Evolutionary conservation across 1,140 invertebrate genomes (phyloP).

Genomic region (Hylaeus volcanicus): DNA sequence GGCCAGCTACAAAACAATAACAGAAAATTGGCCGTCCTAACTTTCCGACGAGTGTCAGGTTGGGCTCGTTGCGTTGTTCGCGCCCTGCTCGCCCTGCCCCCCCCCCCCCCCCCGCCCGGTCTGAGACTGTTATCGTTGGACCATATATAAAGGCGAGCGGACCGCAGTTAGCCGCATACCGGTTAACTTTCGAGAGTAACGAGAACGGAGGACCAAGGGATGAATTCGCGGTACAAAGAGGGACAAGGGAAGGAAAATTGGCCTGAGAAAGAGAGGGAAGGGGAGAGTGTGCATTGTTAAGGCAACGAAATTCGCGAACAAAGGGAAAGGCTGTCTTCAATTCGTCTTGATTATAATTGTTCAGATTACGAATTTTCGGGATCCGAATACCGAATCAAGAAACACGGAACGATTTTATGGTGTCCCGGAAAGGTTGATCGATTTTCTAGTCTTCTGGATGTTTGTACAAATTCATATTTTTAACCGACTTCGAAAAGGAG

Average conservation of each 20-base stretch:
- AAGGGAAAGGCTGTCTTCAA: not conserved
- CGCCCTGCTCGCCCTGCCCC: not conserved
- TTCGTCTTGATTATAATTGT: not conserved
- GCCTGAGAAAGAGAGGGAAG: not conserved
- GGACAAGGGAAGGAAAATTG: not conserved
- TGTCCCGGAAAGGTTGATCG: too few relatives aligned
- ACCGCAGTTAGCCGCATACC: not conserved
- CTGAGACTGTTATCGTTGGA: not conserved
- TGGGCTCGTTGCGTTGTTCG: slow-evolving; percentile 13
- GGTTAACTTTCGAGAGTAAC: not conserved
- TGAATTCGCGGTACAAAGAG: not conserved
- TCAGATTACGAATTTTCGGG: not conserved
- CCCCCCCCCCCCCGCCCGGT: not conserved
- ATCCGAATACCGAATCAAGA: not conserved
- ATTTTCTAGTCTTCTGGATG: too few relatives aligned
- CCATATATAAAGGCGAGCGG: slow-evolving; percentile 5
- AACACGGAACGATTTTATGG: not conserved
- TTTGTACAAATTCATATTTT: too few relatives aligned
- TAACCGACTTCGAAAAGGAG: too few relatives aligned
- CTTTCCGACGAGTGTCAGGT: slow-evolving; percentile 21
- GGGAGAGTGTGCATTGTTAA: not conserved
- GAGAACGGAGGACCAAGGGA: not conserved
- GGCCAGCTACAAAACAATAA: slow-evolving; percentile 20
- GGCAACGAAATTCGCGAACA: not conserved
- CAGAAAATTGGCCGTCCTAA: slow-evolving; percentile 26